phyloP scores from a whole-genome alignment of 2,888 invertebrate species.

The Allolobophora icterica region DNA sequence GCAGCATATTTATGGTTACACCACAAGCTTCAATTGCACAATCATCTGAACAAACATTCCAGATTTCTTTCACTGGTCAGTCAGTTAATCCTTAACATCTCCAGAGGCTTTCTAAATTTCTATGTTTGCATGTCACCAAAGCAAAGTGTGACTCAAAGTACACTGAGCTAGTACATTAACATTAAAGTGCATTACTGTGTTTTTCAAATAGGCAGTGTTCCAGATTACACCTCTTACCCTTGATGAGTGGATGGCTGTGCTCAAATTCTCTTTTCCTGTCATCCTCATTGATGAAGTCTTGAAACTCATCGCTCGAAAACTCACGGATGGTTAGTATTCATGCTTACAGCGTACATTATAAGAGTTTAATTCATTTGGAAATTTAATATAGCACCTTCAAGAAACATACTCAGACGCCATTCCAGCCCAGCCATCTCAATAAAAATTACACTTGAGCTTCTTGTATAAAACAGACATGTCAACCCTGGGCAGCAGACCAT shows the following conservation, averaged over 20 bases:
- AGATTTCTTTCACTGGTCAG: not conserved
- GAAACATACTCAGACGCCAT: too few relatives aligned
- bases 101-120: not conserved
- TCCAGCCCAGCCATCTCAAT: too few relatives aligned
- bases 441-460: too few relatives aligned
- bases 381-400: too few relatives aligned
- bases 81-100: too few relatives aligned
- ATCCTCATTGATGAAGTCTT: conserved; percentile 98
- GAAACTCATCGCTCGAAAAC: conserved; percentile 98
- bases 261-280: conserved; percentile 99
- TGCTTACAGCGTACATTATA: not conserved
- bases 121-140: not conserved
- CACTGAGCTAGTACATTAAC: not conserved
- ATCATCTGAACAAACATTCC: not conserved
- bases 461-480: too few relatives aligned
- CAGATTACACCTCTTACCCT: conserved; percentile 94
- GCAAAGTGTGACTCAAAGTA: not conserved
- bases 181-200: not conserved
- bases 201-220: conserved; percentile 84
- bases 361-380: too few relatives aligned
- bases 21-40: too few relatives aligned
- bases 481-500: too few relatives aligned
- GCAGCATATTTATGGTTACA: too few relatives aligned
- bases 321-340: conserved; percentile 90
- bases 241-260: conserved; percentile 96